Percentiles rank a stretch among this genome's conserved stretches.
Evolutionary conservation across 2,888 invertebrate genomes (phyloP).

Genomic region (Melieria crassipennis): DNA sequence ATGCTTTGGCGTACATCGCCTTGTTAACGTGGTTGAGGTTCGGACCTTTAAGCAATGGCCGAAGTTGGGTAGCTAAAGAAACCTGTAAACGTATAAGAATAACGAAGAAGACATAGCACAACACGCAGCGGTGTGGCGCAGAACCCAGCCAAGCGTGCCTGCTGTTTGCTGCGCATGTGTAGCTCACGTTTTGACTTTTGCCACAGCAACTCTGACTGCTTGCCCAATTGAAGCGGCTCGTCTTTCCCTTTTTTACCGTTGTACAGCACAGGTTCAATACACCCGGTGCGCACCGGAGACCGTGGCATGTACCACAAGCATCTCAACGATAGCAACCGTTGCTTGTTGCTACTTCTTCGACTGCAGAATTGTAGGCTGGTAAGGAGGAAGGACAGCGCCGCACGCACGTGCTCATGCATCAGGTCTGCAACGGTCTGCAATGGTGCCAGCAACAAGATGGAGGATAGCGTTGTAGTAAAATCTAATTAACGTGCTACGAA

Average conservation of each 20-base stretch:
- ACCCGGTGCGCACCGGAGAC: slow-evolving; percentile 5
- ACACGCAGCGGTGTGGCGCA: neutral
- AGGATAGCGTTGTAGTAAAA: too few relatives aligned
- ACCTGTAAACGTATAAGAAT: neutral
- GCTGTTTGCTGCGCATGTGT: slow-evolving; percentile 28
- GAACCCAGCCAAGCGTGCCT: neutral
- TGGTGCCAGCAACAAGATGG: too few relatives aligned
- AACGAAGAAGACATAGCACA: neutral
- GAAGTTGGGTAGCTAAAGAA: slow-evolving; percentile 1
- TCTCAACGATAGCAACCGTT: neutral
- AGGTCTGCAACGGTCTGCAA: too few relatives aligned
- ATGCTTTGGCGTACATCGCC: neutral
- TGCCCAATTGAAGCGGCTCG: neutral
- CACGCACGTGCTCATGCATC: too few relatives aligned
- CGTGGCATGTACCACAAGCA: neutral
- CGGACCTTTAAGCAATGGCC: neutral
- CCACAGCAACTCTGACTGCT: slow-evolving; percentile 6
- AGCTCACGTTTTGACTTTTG: slow-evolving; percentile 36
- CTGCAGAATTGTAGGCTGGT: neutral
- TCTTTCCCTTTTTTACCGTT: neutral
- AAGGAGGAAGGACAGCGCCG: too few relatives aligned
- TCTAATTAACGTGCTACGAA: too few relatives aligned
- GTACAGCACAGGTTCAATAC: slow-evolving; percentile 29
- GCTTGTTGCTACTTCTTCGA: neutral
- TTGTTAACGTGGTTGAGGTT: slow-evolving; percentile 17